Evolutionary conservation across 2,888 invertebrate genomes (phyloP).

Genomic region (Nezara viridula): DNA sequence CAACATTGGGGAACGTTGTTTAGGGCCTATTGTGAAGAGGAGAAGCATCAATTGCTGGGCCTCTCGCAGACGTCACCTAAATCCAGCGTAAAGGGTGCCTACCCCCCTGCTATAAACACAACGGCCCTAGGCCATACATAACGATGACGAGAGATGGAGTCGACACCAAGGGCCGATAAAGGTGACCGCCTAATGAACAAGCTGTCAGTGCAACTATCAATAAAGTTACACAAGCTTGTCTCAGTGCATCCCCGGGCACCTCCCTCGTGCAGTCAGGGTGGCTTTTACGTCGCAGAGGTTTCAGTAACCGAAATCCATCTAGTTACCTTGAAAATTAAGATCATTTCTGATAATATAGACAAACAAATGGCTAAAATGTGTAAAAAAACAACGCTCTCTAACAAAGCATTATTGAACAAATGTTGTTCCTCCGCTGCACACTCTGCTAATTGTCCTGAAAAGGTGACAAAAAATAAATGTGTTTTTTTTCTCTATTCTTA

Average conservation of each 20-base stretch:
- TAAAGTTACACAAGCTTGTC: constrained; percentile 15
- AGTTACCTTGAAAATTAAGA: not conserved
- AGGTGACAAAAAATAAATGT: too few relatives aligned
- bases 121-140: not conserved
- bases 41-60: not conserved
- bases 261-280: not conserved
- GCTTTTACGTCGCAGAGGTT: not conserved
- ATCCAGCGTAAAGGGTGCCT: constrained; percentile 24
- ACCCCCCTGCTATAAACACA: not conserved
- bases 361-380: too few relatives aligned
- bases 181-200: constrained; percentile 26
- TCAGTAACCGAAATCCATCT: not conserved
- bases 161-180: not conserved
- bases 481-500: too few relatives aligned
- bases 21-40: not conserved
- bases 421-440: too few relatives aligned
- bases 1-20: not conserved
- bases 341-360: too few relatives aligned
- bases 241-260: not conserved
- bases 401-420: too few relatives aligned
- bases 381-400: too few relatives aligned
- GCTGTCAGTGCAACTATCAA: constrained; percentile 32
- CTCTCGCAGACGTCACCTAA: constrained; percentile 5
- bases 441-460: too few relatives aligned
- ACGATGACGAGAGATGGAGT: not conserved